Conservation (phyloP, 2,888 invertebrate genomes). For the Phaonia tiefii region DNA sequence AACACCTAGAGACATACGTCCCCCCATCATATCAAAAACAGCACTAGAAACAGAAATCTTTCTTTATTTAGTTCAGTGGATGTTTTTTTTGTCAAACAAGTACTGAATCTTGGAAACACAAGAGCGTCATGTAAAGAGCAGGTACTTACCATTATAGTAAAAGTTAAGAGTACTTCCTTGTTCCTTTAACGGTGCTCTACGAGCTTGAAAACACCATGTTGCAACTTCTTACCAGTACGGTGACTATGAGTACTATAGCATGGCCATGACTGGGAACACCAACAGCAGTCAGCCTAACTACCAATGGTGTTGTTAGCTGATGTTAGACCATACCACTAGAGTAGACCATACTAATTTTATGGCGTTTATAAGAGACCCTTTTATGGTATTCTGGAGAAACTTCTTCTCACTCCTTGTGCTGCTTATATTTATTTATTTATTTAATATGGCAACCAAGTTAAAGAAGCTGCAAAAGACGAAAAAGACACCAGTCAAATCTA, state of each 20-base stretch:
- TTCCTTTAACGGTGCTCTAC: constrained; percentile 70
- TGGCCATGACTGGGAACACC: background rate
- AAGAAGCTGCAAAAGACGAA: constrained; percentile 6
- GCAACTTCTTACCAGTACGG: background rate
- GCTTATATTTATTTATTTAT: constrained; percentile 24
- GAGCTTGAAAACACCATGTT: constrained; percentile 45
- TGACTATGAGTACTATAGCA: constrained; percentile 20
- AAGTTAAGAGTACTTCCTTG: constrained; percentile 68
- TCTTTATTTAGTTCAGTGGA: background rate
- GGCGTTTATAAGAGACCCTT: constrained; percentile 66
- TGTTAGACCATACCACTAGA: background rate
- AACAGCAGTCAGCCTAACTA: no score
- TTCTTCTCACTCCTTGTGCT: constrained; percentile 26
- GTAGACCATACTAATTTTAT: constrained; percentile 63
- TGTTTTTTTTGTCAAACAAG: background rate
- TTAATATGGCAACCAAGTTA: constrained; percentile 39
- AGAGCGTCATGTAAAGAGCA: constrained; percentile 42
- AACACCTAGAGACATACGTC: constrained; percentile 41
- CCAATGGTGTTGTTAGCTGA: background rate
- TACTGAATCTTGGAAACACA: background rate
- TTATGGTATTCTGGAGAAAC: constrained; percentile 69
- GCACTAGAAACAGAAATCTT: constrained; percentile 39
- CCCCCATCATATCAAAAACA: constrained; percentile 36
- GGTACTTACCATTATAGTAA: constrained; percentile 65
- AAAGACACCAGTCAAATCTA: constrained; percentile 21